phyloP scores from a whole-genome alignment of 1,140 invertebrate genomes.

The Centruroides vittatus region DNA sequence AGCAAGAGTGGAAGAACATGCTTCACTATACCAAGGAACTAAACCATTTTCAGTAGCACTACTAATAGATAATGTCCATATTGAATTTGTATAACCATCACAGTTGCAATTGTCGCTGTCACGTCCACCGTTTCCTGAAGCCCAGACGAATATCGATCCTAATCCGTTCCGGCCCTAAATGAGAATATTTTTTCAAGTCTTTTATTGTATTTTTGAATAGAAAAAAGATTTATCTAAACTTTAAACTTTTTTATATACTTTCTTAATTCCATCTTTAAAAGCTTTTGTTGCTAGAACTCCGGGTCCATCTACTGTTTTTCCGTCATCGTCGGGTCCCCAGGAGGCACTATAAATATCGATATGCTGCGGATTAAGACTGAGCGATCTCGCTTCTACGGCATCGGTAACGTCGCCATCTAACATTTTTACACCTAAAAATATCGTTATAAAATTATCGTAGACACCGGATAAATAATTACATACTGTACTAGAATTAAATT shows the following conservation, averaged over 20 bases:
- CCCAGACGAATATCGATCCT: conserved; percentile 98
- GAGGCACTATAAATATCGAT: conserved; percentile 78
- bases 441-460: no score
- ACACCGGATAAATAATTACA: no score
- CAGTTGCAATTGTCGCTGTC: conserved; percentile 88
- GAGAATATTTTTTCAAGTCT: neutral
- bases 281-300: conserved; percentile 82
- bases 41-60: conserved; percentile 90
- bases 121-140: conserved; percentile 95
- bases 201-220: no score
- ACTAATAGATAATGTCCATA: conserved; percentile 94
- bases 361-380: conserved; percentile 31
- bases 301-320: conserved; percentile 95
- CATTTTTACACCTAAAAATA: conserved; percentile 50
- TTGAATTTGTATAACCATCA: conserved; percentile 98
- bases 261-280: conserved; percentile 90
- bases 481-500: conserved; percentile 18
- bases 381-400: conserved; percentile 58
- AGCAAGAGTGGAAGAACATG: conserved; percentile 83
- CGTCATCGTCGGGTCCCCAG: conserved; percentile 93
- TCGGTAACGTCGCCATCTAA: conserved; percentile 81
- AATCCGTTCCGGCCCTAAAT: conserved; percentile 68
- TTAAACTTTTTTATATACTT: conserved; percentile 34
- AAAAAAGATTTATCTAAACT: neutral
- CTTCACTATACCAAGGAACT: conserved; percentile 86